Percentiles rank a stretch among this genome's conserved stretches.
These are phyloP conservation scores for Perca flavescens DNA, from an alignment of 2,113 vertebrate species.

Conservation along the genomic window DNA sequence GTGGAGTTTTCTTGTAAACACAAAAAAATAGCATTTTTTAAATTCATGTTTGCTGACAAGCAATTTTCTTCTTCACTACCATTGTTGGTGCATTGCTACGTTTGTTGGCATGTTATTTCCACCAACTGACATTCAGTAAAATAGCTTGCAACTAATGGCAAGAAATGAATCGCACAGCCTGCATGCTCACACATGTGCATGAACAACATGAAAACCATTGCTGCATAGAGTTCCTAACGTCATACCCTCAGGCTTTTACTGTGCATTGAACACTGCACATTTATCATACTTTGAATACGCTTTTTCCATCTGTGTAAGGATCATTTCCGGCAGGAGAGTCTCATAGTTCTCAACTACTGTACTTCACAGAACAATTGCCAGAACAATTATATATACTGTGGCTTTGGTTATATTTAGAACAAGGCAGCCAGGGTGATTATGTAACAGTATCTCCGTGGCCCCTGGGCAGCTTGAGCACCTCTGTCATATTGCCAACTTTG, in stretches of 20 bases:
- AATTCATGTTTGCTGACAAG: not conserved
- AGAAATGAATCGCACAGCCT: not conserved
- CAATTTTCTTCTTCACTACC: not conserved
- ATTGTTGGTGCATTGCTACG: not conserved
- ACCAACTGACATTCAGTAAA: not conserved
- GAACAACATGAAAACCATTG: not conserved
- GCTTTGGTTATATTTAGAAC: conserved; percentile 70
- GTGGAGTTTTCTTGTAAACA: not conserved
- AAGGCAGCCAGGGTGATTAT: conserved; percentile 56
- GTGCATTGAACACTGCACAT: not conserved
- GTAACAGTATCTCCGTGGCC: conserved; percentile 55
- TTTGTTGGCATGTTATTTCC: fast-evolving
- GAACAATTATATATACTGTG: conserved; percentile 19
- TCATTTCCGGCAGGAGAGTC: not conserved
- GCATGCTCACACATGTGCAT: not conserved
- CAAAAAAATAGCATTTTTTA: not conserved
- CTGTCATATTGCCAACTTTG: conserved; percentile 51
- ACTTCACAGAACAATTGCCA: conserved; percentile 44
- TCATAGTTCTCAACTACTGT: conserved; percentile 31
- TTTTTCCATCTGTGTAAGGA: not conserved
- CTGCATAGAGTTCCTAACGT: not conserved
- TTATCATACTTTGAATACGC: not conserved
- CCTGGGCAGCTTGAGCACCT: conserved; percentile 18
- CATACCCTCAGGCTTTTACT: not conserved
- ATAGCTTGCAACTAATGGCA: not conserved